A percentile compares a stretch with the other conserved stretches of the same genome.
phyloP scores from a whole-genome alignment of 2,113 vertebrate genomes.

The Myrmecobius fasciatus region DNA sequence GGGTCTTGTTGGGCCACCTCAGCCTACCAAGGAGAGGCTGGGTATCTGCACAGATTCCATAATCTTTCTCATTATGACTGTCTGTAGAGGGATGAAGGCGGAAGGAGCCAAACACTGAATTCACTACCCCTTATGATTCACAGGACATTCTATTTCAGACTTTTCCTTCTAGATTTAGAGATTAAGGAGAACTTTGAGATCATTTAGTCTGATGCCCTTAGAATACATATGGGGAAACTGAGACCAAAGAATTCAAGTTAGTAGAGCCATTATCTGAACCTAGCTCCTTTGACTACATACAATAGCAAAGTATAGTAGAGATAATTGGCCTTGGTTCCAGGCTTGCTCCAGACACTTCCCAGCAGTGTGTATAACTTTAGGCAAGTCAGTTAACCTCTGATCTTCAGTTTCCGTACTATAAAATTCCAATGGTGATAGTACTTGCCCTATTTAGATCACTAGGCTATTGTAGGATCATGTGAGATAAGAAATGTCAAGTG shows the following conservation, averaged over 20 bases:
- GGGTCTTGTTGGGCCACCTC: neutral
- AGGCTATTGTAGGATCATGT: neutral
- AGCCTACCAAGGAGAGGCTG: neutral
- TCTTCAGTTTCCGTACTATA: neutral
- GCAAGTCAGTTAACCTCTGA: neutral
- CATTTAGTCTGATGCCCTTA: neutral
- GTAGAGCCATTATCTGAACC: neutral
- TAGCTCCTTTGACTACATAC: too few species aligned
- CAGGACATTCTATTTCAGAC: neutral
- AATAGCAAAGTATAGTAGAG: neutral
- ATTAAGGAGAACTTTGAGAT: neutral
- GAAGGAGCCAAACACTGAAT: neutral
- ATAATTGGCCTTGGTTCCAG: neutral
- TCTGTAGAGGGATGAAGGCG: neutral
- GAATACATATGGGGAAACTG: neutral
- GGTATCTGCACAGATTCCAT: conserved; percentile 8
- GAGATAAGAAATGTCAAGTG: neutral
- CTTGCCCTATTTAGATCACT: neutral
- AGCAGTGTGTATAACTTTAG: neutral
- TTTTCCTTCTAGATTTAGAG: conserved; percentile 21
- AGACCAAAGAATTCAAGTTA: neutral
- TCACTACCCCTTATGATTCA: conserved; percentile 17
- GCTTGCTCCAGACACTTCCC: neutral
- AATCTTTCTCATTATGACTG: neutral
- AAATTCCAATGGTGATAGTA: neutral